Conservation (phyloP, 2,888 invertebrate species). For the Tolmerus cingulatus region DNA sequence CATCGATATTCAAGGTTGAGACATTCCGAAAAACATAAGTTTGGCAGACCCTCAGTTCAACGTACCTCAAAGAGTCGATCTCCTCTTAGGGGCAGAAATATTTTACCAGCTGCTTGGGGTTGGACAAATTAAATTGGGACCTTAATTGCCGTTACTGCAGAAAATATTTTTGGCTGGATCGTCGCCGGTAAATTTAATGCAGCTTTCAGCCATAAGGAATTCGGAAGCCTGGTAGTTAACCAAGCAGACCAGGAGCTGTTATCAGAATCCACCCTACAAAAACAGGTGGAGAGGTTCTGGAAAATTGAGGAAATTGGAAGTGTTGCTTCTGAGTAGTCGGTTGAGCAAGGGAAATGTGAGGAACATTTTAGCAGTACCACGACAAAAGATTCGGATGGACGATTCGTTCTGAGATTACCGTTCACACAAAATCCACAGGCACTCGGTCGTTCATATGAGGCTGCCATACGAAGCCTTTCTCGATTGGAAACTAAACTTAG, state of each 20-base stretch:
- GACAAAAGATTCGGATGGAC: background rate
- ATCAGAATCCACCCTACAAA: background rate
- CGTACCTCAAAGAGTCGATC: background rate
- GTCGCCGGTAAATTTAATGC: background rate
- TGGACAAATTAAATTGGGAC: background rate
- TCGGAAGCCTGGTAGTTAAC: background rate
- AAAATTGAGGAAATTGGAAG: background rate
- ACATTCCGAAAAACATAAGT: background rate
- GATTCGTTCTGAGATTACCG: background rate
- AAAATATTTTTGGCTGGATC: background rate
- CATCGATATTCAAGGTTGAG: too few relatives aligned
- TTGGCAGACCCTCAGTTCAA: background rate
- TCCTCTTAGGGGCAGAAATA: background rate
- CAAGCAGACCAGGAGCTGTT: background rate
- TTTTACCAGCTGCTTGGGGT: background rate
- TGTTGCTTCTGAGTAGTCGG: background rate
- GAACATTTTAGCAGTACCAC: background rate
- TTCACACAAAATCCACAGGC: background rate
- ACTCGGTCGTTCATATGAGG: background rate
- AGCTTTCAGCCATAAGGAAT: background rate
- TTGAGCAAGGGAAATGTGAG: background rate
- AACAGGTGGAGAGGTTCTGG: background rate
- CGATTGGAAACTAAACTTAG: background rate
- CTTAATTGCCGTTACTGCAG: background rate
- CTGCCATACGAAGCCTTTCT: background rate